Conservation (phyloP, 2,888 invertebrate genomes). For the Pherbina coryleti region DNA sequence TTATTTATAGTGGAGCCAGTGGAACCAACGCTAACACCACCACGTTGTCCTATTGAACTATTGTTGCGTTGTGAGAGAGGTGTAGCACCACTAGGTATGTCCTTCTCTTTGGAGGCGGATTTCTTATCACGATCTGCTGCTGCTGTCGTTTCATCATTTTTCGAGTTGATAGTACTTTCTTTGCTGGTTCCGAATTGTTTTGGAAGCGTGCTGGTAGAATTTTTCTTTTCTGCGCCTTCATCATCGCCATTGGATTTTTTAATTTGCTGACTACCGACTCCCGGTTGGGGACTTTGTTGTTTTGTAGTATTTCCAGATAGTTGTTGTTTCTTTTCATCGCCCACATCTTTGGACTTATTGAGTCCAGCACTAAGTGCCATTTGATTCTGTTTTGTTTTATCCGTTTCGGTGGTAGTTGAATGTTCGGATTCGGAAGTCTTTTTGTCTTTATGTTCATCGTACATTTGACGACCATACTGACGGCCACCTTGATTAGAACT, state of each 20-base stretch:
- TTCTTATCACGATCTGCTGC: conserved; percentile 53
- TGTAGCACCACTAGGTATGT: conserved; percentile 42
- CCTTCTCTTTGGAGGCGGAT: conserved; percentile 63
- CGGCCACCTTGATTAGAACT: conserved; percentile 25
- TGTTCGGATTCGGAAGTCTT: conserved; percentile 61
- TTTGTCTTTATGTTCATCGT: conserved; percentile 59
- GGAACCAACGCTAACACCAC: not conserved
- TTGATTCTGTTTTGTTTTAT: conserved; percentile 78
- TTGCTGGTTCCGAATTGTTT: conserved; percentile 54
- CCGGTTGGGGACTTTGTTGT: conserved; percentile 53
- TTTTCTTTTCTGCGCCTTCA: conserved; percentile 51
- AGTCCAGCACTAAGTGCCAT: conserved; percentile 79
- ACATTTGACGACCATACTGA: conserved; percentile 58
- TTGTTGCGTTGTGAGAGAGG: conserved; percentile 22
- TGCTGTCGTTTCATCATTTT: conserved; percentile 70
- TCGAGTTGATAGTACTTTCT: conserved; percentile 49
- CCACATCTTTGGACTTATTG: conserved; percentile 56
- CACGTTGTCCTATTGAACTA: not conserved
- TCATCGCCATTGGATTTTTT: conserved; percentile 34
- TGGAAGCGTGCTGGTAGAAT: conserved; percentile 49
- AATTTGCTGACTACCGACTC: conserved; percentile 40
- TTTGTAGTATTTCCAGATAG: conserved; percentile 47
- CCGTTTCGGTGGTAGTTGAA: conserved; percentile 68
- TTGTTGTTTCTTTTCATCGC: conserved; percentile 49
- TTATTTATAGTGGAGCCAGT: conserved; percentile 44